Conservation (phyloP, 2,113 vertebrate genomes). For the Geothlypis trichas region DNA sequence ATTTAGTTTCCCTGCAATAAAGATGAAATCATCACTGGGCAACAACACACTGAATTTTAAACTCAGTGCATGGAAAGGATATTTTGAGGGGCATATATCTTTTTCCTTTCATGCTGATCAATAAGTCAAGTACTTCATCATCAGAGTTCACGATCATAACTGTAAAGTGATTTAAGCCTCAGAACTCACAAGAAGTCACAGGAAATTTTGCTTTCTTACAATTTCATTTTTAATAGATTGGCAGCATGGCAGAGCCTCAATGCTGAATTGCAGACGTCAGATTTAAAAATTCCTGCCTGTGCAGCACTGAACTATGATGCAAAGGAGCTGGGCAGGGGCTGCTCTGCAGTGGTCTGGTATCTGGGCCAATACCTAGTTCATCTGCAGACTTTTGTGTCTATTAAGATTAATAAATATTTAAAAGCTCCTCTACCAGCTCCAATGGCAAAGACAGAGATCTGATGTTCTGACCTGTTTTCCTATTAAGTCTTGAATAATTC, state of each 20-base stretch:
- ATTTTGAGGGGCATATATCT: not conserved
- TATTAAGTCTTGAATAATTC: not conserved
- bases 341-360: not conserved
- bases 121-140: not conserved
- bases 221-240: not conserved
- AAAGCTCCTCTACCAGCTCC: not conserved
- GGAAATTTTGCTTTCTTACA: not conserved
- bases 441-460: not conserved
- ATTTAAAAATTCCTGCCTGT: not conserved
- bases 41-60: not conserved
- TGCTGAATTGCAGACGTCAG: not conserved
- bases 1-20: conserved; percentile 11
- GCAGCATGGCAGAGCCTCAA: not conserved
- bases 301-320: not conserved
- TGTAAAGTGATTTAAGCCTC: not conserved
- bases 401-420: conserved; percentile 53
- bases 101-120: not conserved
- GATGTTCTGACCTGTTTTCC: not conserved
- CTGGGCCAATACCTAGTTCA: not conserved
- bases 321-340: not conserved
- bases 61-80: not conserved
- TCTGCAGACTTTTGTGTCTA: not conserved
- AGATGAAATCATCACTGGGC: conserved; percentile 21
- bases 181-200: not conserved
- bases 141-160: not conserved